Evolutionary conservation across 1,140 invertebrate species (phyloP), one percentile per base, ranked within the genome.

Genomic region (Drusus annulatus): DNA sequence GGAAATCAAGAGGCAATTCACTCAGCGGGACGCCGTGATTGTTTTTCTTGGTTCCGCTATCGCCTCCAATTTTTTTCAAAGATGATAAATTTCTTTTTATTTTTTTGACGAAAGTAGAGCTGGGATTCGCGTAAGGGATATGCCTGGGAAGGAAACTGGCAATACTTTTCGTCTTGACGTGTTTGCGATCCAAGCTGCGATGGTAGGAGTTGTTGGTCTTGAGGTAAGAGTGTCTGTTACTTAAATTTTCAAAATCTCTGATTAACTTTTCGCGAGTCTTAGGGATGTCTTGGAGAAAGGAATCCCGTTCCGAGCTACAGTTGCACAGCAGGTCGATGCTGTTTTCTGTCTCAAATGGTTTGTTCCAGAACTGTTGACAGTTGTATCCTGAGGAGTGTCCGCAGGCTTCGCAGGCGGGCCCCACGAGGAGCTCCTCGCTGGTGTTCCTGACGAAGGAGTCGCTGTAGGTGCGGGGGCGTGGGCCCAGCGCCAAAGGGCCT

Each of bases 61-160:
- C 89, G 8, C 87, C 88, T 19, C 88, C 87, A 16, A 89, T 89
- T 83, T 87, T 89, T 85, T 89, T 89, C 69, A 90, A 86, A 83
- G 87, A 89, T 21, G 88, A 89, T 80, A 90, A 84, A 83, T 90
- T 90, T 71, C 87, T 86, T 85, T 90, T 90, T 81, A 90, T 89
- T 83, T 89, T 90, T 80, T 90, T 88, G 16, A 90, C 87, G 25
- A 90, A 84, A 21, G 87, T 89, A 76, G 86, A 88, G 6, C 87
- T 87, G 15, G 86, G 88, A 60, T 90, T 89, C 75, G 88, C 87
- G 2, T 88, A 88, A 79, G 89, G 88, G 45, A 88, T 85, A 71
- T 90, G 88, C 81, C 89, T 88, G 21, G 89, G 89, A 84, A 90
- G 86, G 78, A 90, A 90, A 78, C 86, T 89, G 5, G 87, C 88